Conservation (phyloP, 2,113 vertebrate genomes). For the Athene cunicularia region DNA sequence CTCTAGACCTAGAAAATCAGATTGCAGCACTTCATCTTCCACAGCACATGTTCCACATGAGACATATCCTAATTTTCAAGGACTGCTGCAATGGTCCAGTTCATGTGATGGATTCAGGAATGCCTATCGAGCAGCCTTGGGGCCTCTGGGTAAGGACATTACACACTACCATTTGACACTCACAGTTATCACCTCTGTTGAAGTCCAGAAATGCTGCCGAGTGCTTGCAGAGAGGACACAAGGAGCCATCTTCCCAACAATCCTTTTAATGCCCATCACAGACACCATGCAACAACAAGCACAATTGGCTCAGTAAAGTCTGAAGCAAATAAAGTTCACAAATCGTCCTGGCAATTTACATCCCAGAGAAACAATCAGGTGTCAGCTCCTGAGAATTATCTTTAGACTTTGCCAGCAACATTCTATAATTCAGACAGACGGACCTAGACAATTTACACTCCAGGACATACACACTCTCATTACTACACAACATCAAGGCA, state of each 20-base stretch:
- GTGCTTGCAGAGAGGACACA: background rate
- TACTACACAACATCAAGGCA: background rate
- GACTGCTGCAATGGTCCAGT: background rate
- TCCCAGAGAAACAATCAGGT: background rate
- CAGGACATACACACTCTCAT: background rate
- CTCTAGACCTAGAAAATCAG: background rate
- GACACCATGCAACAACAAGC: accelerated
- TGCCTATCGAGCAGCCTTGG: background rate
- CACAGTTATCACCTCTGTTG: background rate
- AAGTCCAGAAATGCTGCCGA: background rate
- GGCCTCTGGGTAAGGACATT: background rate
- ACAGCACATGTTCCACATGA: background rate
- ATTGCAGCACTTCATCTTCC: background rate
- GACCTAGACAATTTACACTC: background rate
- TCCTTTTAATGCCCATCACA: background rate
- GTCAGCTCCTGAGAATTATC: background rate
- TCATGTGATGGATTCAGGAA: background rate
- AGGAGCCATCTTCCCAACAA: background rate
- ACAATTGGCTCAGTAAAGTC: background rate
- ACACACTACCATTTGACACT: background rate
- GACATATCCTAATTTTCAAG: slow-evolving; percentile 23
- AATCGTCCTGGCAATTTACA: background rate
- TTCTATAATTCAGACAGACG: background rate
- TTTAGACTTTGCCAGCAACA: background rate
- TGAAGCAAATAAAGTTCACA: background rate